These are phyloP conservation scores for Todus mexicanus DNA, from an alignment of 2,797 vertebrate genomes.

Conservation along the genomic window DNA sequence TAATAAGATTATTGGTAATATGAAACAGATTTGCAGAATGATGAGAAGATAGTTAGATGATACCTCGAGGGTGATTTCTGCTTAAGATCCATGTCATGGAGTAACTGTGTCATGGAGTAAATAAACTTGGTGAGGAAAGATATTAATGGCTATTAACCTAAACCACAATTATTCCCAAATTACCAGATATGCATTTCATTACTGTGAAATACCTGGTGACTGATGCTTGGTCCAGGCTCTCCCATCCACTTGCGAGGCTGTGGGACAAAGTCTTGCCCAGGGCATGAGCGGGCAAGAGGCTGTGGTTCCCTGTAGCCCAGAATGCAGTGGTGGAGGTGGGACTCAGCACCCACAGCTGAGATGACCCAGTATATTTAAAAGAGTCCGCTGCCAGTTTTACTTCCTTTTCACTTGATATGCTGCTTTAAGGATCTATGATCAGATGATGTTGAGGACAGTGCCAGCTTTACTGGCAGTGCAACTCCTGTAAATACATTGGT, in stretches of 20 bases:
- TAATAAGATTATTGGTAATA: conserved; percentile 66
- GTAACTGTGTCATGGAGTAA: conserved; percentile 31
- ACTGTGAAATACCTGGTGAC: neutral
- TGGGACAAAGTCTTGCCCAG: neutral
- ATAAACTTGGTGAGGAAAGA: conserved; percentile 38
- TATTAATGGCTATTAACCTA: neutral
- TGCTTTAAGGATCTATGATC: neutral
- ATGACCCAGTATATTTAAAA: rapidly evolving
- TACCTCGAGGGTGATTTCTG: conserved; percentile 63
- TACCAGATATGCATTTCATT: neutral
- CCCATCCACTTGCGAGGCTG: neutral
- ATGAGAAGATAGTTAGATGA: conserved; percentile 69
- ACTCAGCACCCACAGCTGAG: neutral
- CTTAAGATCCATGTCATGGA: conserved; percentile 31
- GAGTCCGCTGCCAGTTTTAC: neutral
- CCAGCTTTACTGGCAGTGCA: neutral
- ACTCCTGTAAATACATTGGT: rapidly evolving
- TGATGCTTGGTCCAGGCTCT: neutral
- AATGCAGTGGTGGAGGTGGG: neutral
- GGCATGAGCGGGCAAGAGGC: neutral
- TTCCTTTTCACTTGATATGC: neutral
- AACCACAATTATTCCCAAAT: neutral
- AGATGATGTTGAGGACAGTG: neutral
- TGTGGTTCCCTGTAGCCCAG: neutral
- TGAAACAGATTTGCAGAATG: conserved; percentile 60